Evolutionary conservation across 2,113 vertebrate genomes (phyloP), one percentile per base, ranked within the genome.

Genomic region (Ibidorhyncha struthersii): DNA sequence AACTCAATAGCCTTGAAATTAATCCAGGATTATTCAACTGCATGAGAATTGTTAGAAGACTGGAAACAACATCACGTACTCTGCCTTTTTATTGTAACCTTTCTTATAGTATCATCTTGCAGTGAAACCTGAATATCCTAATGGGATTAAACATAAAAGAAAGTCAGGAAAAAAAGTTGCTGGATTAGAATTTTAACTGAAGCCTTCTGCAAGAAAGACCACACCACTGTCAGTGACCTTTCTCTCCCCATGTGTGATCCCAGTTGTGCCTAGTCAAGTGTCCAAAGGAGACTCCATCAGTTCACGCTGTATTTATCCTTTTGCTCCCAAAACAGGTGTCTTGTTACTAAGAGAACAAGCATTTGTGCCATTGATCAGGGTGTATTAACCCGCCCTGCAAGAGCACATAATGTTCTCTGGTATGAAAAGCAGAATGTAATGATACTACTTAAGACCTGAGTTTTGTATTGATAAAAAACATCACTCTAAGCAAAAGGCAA

Each of bases 141-240:
- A 96, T 77, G 94, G 96, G 93, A 97, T 97, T 98, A 97, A 97
- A 95, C 96, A 98, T 98, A 96, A 98, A 98, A 98, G 90, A 97
- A 95, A 94, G 86, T 91, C 55, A 92, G 27, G 56, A 5, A 89
- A 90, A 93, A 86, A 82, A 89, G 27, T 55, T 56, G 77, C 62
- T 94, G 92, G 94, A 96, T 96, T 92, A 91, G 84, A 97, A 97
- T 96, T 97, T 96, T 96, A 97, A 95, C 87, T 86, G 90, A 95
- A 97, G 92, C 55, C 52, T 82, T 84, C 86, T 92, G 92, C 95
- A 95, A 98, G 95, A 97, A 98, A 97, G 95, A 95, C 80, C 86
- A 89, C 71, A 88, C 77, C 86, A 92, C 93, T 96, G 62, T 85
- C 91, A 81, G 78, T 95, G 86, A 97, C 93, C 94, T 97, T 97